These are phyloP conservation scores for Alcedo atthis DNA, from an alignment of 2,797 vertebrate species.

Conservation along the genomic window DNA sequence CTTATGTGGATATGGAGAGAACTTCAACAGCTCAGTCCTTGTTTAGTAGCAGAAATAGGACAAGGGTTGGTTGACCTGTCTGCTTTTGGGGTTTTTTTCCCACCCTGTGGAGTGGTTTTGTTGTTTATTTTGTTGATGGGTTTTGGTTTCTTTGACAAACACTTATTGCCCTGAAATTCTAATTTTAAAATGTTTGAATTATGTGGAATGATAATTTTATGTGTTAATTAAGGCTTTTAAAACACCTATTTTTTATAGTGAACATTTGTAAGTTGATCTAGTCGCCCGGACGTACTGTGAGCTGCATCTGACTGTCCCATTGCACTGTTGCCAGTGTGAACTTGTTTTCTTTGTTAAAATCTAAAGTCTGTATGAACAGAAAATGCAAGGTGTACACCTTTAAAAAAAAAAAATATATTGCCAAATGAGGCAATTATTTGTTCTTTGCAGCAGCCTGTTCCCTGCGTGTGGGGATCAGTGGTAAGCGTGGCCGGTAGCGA, in stretches of 20 bases:
- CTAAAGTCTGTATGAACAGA: slow-evolving; percentile 17
- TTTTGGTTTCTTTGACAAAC: background rate
- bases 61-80: background rate
- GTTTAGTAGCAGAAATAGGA: background rate
- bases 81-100: background rate
- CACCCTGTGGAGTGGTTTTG: background rate
- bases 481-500: slow-evolving; percentile 71
- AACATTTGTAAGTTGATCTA: background rate
- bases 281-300: background rate
- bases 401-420: background rate
- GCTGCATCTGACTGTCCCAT: background rate
- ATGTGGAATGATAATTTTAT: background rate
- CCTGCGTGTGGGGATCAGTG: slow-evolving; percentile 45
- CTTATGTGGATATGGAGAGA: background rate
- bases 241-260: background rate
- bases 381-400: slow-evolving; percentile 56
- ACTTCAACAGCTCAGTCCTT: background rate
- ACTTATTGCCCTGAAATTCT: background rate
- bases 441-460: slow-evolving; percentile 45
- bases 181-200: background rate
- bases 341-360: slow-evolving; percentile 31
- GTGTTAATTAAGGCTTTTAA: background rate
- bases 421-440: slow-evolving; percentile 79
- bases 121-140: background rate
- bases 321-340: background rate